Evolutionary conservation across 2,888 invertebrate species (phyloP), one percentile per base, ranked within the genome.

Genomic region (Papilio elwesi): DNA sequence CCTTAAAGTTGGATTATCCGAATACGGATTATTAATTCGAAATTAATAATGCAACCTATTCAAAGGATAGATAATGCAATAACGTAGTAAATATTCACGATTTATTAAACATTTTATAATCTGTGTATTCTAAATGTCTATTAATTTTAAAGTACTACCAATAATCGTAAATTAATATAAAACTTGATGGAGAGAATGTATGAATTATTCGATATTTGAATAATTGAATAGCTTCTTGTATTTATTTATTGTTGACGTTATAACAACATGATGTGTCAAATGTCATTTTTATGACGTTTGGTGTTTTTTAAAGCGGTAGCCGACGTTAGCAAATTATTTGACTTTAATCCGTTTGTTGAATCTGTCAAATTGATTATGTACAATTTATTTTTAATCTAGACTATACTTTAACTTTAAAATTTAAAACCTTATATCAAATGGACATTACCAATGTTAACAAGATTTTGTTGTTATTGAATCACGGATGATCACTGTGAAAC

Each of bases 101-200:
- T 38, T 62, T 16, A 70, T 64, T 47, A 53, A 70, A 6, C 53
- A 63, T 36, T 15, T 70, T 15, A 36, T 55, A 13, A 55, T 47
- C 43, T 15, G 43, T 69, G 36, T 66, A 68, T 59, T 68, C 68
- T 68, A 52, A 69, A 69, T 62, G 43, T 26, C 53, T 53, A 53
- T 43, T 43, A 1, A 43, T 43, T 43, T 43, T n/a, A 63, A 63
- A 48, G 16, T 48, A 43, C 15, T 63, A 53, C 53, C 66, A 66
- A n/a, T 51, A 52, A 51, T 10, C 10, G 52, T 52, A 43, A 43
- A 43, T 38, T 15, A 52, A 66, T 51, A 38, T 52, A 36, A 36
- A 38, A 38, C 15, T 49, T 38, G 36, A 38, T 52, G 36, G 66
- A 36, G 52, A 51, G 48, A 66, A 66, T 66, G 26, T 26, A 26